phyloP scores from a whole-genome alignment of 2,888 invertebrate genomes.

The Scaeva pyrastri region DNA sequence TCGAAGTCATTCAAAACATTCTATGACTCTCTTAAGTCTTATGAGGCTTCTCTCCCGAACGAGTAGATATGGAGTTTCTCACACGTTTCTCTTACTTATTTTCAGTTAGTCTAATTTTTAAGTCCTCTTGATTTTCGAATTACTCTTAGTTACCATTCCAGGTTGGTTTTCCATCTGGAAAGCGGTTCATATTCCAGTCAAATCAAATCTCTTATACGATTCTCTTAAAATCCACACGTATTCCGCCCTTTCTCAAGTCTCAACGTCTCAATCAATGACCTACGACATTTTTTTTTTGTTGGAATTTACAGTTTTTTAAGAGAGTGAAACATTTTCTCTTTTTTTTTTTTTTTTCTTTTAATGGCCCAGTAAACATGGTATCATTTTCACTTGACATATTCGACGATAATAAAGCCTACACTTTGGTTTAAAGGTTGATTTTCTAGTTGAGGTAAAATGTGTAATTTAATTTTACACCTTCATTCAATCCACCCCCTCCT shows the following conservation, averaged over 20 bases:
- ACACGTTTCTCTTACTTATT: constrained; percentile 16
- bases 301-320: neutral
- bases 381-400: constrained; percentile 4
- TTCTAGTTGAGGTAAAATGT: neutral
- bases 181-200: constrained; percentile 23
- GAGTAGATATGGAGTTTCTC: constrained; percentile 36
- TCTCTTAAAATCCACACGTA: constrained; percentile 13
- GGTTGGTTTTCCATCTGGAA: neutral
- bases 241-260: neutral
- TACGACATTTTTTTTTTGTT: constrained; percentile 26
- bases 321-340: neutral
- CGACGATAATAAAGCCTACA: constrained; percentile 1
- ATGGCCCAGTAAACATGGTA: neutral
- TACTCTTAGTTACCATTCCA: neutral
- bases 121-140: too few species aligned
- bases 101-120: too few species aligned
- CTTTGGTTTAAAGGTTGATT: constrained; percentile 10
- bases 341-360: constrained; percentile 23
- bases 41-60: neutral
- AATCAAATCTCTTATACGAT: constrained; percentile 63
- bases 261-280: constrained; percentile 36
- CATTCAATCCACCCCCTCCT: neutral
- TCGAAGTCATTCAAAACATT: neutral
- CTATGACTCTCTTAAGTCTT: constrained; percentile 1
- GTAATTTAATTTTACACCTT: constrained; percentile 33